Evolutionary conservation across 2,113 vertebrate genomes (phyloP).

Genomic region (Albula goreensis): DNA sequence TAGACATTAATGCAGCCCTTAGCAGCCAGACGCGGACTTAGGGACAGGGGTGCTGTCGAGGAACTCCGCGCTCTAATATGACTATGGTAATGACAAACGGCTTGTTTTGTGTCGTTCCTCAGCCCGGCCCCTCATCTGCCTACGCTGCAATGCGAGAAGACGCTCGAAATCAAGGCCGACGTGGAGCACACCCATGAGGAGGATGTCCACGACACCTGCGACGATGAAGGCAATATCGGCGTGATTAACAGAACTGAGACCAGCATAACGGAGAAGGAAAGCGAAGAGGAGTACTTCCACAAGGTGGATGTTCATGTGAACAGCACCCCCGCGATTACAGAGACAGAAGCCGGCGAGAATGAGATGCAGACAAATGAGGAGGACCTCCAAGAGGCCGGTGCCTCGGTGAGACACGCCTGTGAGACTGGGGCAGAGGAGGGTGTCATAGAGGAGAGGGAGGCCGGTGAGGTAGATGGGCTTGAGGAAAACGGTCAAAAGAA

Average conservation of each 20-base stretch:
- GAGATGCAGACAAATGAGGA: not conserved
- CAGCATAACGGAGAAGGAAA: not conserved
- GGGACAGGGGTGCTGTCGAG: not conserved
- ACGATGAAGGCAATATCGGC: not conserved
- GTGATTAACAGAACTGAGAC: conserved; percentile 18
- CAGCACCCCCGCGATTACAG: not conserved
- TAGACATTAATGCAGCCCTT: conserved; percentile 4
- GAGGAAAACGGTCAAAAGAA: too few relatives aligned
- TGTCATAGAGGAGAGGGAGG: too few relatives aligned
- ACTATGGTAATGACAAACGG: not conserved
- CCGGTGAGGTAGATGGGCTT: too few relatives aligned
- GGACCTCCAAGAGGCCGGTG: not conserved
- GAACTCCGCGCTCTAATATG: not conserved
- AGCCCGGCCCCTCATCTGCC: conserved; percentile 67
- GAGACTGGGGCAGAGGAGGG: too few relatives aligned
- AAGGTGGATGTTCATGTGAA: not conserved
- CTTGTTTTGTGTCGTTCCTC: conserved; percentile 3
- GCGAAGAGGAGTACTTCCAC: not conserved
- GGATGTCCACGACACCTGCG: conserved; percentile 24
- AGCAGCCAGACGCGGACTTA: not conserved
- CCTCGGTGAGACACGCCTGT: too few relatives aligned
- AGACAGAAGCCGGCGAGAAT: not conserved
- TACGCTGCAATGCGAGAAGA: conserved; percentile 23
- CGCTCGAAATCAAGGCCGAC: not conserved
- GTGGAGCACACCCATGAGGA: conserved; percentile 33